Evolutionary conservation across 53 echinoderm and acorn worm species (phyloP), one percentile per base, ranked within the genome.

Genomic region (Mesocentrotus franciscanus): DNA sequence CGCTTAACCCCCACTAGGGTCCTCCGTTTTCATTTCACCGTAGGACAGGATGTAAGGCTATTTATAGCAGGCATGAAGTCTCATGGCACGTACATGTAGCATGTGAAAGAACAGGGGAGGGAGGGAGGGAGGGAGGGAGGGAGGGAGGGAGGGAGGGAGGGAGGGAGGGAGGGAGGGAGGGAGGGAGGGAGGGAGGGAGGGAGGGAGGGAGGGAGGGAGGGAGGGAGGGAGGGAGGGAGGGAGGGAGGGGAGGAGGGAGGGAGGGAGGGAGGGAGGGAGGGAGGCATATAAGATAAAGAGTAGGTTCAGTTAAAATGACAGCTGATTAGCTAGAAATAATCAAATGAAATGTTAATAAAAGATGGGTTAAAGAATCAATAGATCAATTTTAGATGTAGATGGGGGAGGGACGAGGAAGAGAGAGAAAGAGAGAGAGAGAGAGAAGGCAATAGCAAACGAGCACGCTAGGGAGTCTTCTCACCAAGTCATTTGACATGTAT

Each of bases 1-100:
- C 75, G 74, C 92, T 72, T 92, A 92, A 71, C 56, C 92, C 68
- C 62, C 91, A 34, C 91, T 35, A 34, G 61, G 91, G 34, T 90
- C 91, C 61, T 58, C 61, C 91, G 66, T 90, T 62, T 66, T 90
- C 66, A 62, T 66, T 66, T 66, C 62, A 35, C 61, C 2, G 35
- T 60, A 90, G 91, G 72, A 92, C 92, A 72, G 92, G 71, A 92
- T 71, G 71, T 7, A 24, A 29, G 36, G 74, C 71, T 70, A 72
- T 92, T 56, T 92, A 56, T 92, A 72, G 71, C 49, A 71, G 74
- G 33, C 22, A 56, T 70, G 5, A 68, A 32, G 56, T 92, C 56
- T 64, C 8, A 35, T 14, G 8, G 91, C 24, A 5, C 29, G 16
- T 33, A 36, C 24, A 5, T 14, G 16, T 33, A 36, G 60, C 16